phyloP scores from a whole-genome alignment of 1,140 invertebrate species.

The Drosophila ananassae region DNA sequence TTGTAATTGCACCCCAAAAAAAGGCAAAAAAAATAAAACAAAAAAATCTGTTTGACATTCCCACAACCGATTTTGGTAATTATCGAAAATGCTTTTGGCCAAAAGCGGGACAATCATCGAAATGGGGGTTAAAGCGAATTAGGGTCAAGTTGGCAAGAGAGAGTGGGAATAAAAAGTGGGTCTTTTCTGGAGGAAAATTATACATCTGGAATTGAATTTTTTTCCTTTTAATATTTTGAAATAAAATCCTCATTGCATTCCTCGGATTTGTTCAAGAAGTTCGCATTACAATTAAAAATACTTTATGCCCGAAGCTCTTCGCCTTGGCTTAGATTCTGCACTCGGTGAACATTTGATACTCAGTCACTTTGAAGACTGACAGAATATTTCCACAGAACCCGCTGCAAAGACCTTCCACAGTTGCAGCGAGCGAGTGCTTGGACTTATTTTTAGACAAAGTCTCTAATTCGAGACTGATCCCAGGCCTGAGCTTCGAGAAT shows the following conservation, averaged over 20 bases:
- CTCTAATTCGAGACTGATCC: constrained; percentile 39
- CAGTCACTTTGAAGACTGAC: constrained; percentile 4
- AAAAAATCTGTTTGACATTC: constrained; percentile 19
- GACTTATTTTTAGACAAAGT: constrained; percentile 37
- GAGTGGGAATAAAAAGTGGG: constrained; percentile 4
- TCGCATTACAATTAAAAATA: not conserved
- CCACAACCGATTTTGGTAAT: constrained; percentile 28
- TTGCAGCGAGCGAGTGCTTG: constrained; percentile 26
- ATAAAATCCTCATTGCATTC: not conserved
- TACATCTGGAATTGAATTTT: not conserved
- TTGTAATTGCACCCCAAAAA: constrained; percentile 31
- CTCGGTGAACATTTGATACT: constrained; percentile 40
- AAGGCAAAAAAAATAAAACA: constrained; percentile 5
- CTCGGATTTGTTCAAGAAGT: not conserved
- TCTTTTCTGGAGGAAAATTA: not conserved
- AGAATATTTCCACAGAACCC: constrained; percentile 27
- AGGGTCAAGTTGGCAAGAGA: constrained; percentile 34
- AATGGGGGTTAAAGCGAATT: constrained; percentile 38
- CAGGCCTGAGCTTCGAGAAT: constrained; percentile 42
- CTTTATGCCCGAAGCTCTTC: constrained; percentile 17
- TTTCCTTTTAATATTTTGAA: no score
- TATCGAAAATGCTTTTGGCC: constrained; percentile 53
- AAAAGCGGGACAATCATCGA: constrained; percentile 51
- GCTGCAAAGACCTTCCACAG: constrained; percentile 36
- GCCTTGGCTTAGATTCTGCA: constrained; percentile 43